These are phyloP conservation scores for Tricholaema leucomelas DNA, from an alignment of 2,113 vertebrate genomes.

Conservation along the genomic window DNA sequence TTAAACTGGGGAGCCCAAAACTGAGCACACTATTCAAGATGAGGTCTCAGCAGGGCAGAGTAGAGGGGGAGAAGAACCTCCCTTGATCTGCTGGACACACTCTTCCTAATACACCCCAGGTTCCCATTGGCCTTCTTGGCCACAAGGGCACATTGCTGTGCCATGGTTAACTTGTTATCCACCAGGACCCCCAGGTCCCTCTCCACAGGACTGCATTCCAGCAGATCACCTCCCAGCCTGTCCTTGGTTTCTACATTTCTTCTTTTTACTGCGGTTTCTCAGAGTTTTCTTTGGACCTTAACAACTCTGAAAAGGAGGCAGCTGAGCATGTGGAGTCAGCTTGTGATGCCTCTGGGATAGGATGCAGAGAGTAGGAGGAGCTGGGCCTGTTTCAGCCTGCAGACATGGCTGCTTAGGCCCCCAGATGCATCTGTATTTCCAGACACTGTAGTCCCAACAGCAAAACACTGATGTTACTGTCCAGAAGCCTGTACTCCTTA, in stretches of 20 bases:
- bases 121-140: no score
- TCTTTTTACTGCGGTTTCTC: not conserved
- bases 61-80: no score
- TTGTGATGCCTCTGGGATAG: rapidly evolving
- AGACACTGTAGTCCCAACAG: not conserved
- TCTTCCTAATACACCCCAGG: no score
- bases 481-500: not conserved
- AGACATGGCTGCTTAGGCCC: rapidly evolving
- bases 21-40: no score
- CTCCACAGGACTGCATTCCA: no score
- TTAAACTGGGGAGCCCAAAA: no score
- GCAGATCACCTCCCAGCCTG: no score
- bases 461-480: not conserved
- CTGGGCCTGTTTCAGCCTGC: not conserved
- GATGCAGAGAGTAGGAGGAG: not conserved
- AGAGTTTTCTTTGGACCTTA: not conserved
- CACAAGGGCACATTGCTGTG: no score
- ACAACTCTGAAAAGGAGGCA: not conserved
- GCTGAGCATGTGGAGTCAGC: rapidly evolving
- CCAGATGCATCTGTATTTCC: not conserved
- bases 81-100: no score
- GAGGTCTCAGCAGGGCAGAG: no score
- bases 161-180: no score
- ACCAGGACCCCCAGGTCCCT: no score
- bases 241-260: not conserved